Evolutionary conservation across 1,140 invertebrate genomes (phyloP), one percentile per base, ranked within the genome.

Genomic region (Caenorhabditis brenneri): DNA sequence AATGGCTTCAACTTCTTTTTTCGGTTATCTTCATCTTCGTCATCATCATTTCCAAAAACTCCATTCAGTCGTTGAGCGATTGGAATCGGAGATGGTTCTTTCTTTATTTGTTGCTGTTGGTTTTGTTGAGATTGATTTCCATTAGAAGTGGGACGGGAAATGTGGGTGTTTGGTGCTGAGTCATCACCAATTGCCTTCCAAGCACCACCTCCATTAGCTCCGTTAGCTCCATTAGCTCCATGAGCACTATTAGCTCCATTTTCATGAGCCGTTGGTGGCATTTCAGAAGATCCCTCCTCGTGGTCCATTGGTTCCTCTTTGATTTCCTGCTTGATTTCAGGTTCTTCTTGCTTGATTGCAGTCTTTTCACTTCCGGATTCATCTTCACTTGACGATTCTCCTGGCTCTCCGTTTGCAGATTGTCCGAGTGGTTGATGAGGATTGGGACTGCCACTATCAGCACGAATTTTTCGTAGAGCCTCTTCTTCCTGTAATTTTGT

Each of bases 1-100:
- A 87, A 87, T n/a, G 86, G 86, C 27, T 87, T 87, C 79, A 87
- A 36, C 55, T 85, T 87, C 36, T 87, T 87, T 46, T 65, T 69
- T 24, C 55, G 58, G 31, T 85, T 10, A 5, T 36, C 29, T 3
- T 33, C 48, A 36, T 82, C 79, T 19, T 87, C 85, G 29, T 87
- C 86, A 29, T 87, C 86, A 16, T 87, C 86, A n/a, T 81, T 69
- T 55, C 84, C 85, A 24, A 86, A 86, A 29, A 87, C 85, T 31
- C 85, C 80, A 60, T 33, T 82, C 15, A 86, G 65, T 24, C 82
- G 10, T 36, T 83, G 48, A 29, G 39, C 69, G 31, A 83, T 51
- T 29, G 36, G 81, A 33, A 42, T 15, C 1, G 48, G 51, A 19
- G 55, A 42, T 6, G 3, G 1, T 27, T 69, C 81, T 46, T 74